Percentiles rank a stretch among this genome's conserved stretches.
phyloP scores from a whole-genome alignment of 2,888 invertebrate species.

The Clostera curtula region DNA sequence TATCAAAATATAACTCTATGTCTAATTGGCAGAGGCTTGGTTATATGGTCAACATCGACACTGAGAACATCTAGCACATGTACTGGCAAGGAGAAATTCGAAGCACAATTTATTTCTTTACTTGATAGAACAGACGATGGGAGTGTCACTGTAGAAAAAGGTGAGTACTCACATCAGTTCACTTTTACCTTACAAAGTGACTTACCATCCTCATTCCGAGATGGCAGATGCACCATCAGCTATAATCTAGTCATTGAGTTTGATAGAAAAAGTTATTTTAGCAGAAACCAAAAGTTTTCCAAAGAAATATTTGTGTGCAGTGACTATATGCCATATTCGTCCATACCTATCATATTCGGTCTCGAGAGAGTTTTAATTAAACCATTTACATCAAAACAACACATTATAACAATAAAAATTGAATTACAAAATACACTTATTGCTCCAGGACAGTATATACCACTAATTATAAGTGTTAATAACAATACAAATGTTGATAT shows the following conservation, averaged over 20 bases:
- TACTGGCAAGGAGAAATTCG: constrained; percentile 18
- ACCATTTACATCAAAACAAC: constrained; percentile 15
- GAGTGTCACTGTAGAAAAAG: constrained; percentile 1
- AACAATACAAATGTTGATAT: constrained; percentile 18
- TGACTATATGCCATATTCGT: constrained; percentile 6
- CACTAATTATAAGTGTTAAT: constrained; percentile 10
- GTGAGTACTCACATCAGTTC: constrained; percentile 8
- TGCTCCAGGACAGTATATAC: constrained; percentile 10
- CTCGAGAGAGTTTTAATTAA: constrained; percentile 17
- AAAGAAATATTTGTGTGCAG: constrained; percentile 17
- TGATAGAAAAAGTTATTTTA: neutral
- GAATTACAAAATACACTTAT: constrained; percentile 12
- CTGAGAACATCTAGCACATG: neutral
- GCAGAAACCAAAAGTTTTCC: constrained; percentile 7
- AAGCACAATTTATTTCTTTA: constrained; percentile 9
- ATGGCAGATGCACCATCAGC: constrained; percentile 6
- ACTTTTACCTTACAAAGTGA: constrained; percentile 8
- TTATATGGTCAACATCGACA: constrained; percentile 11
- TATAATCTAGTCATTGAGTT: constrained; percentile 9
- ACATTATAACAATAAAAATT: constrained; percentile 14
- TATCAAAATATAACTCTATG: constrained; percentile 16
- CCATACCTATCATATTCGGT: constrained; percentile 12
- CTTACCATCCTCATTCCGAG: constrained; percentile 10
- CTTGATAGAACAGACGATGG: constrained; percentile 3
- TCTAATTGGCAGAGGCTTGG: constrained; percentile 20